Base-by-base conservation (phyloP, 2,888 invertebrate species). In the Cryptocephalus moraei region DNA sequence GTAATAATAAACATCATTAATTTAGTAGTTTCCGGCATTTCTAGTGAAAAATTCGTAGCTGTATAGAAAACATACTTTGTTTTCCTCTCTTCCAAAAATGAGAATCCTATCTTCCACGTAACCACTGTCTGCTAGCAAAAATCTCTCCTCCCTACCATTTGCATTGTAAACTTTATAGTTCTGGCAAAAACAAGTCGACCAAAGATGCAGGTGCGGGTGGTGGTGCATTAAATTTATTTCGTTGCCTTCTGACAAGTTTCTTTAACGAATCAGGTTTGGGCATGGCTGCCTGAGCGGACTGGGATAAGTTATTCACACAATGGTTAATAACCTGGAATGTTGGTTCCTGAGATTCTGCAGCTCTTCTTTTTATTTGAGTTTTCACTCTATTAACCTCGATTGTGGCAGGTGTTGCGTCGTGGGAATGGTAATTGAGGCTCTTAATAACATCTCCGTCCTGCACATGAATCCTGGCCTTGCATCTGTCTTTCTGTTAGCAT, bases 311-410 rank as follows among this genome's bases (percentile, higher is more conserved):
- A 6, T 43, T 10, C 43, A 43, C 43, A 43, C 31, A 43, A 43
- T 43, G 43, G 43, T 43, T 43, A 33, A 43, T 43, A 3, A 43
- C 43, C 32, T 43, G 43, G 14, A 33, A 2, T 32, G 43, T 43
- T 43, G 43, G 43, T 43, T 43, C 43, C 32, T 43, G 43, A 31
- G 43, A 43, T 43, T 33, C 32, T 43, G 33, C 4, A 33, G 43
- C 43, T 43, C 8, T 10, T 4, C 32, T n/a, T 43, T 43, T 43
- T 31, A 43, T 43, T n/a, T n/a, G 31, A 31, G 43, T 43, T 2
- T 43, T 43, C 32, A 43, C 43, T 43, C 3, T 31, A 13, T 43
- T 13, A 4, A 43, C 43, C 13, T 43, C 43, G 22, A 33, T 43
- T n/a, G 43, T 36, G 36, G 36, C 36, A 12, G 36, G 36, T 6